Evolutionary conservation across 1,140 invertebrate genomes (phyloP).

Genomic region (Drosophila orena): DNA sequence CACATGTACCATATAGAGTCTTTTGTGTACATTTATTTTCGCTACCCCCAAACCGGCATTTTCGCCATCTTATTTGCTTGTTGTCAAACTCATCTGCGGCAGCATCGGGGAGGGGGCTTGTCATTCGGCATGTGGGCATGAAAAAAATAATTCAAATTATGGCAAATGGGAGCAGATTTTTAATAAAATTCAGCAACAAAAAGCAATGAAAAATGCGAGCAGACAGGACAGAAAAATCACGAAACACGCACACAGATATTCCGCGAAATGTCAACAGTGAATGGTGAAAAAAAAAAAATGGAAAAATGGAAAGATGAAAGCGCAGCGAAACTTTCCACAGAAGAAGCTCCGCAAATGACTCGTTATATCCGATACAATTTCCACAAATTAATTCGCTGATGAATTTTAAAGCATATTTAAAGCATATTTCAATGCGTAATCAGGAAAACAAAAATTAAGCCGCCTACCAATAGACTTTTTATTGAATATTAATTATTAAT

Average conservation of each 20-base stretch:
- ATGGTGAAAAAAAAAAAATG: conserved; percentile 69
- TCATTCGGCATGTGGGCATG: conserved; percentile 53
- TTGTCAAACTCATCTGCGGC: conserved; percentile 78
- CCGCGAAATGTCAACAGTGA: conserved; percentile 65
- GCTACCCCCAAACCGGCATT: conserved; percentile 5
- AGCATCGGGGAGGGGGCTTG: conserved; percentile 35
- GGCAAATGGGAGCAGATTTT: conserved; percentile 82
- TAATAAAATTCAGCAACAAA: conserved; percentile 79
- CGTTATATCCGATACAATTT: not conserved
- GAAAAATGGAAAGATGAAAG: conserved; percentile 47
- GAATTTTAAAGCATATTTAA: not conserved
- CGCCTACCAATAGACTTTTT: not conserved
- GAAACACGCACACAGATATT: conserved; percentile 12
- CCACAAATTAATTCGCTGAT: conserved; percentile 4
- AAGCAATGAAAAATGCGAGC: conserved; percentile 43
- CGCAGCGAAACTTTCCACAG: conserved; percentile 3
- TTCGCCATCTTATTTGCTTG: conserved; percentile 61
- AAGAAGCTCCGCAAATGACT: not conserved
- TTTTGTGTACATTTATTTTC: conserved; percentile 35
- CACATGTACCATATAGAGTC: conserved; percentile 2
- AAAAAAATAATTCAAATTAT: conserved; percentile 74
- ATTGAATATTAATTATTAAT: conserved; percentile 47
- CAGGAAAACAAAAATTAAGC: conserved; percentile 12
- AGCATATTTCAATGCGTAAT: conserved; percentile 5
- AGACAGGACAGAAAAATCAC: conserved; percentile 19